phyloP scores from a whole-genome alignment of 2,797 vertebrate genomes.

The Columba guinea region DNA sequence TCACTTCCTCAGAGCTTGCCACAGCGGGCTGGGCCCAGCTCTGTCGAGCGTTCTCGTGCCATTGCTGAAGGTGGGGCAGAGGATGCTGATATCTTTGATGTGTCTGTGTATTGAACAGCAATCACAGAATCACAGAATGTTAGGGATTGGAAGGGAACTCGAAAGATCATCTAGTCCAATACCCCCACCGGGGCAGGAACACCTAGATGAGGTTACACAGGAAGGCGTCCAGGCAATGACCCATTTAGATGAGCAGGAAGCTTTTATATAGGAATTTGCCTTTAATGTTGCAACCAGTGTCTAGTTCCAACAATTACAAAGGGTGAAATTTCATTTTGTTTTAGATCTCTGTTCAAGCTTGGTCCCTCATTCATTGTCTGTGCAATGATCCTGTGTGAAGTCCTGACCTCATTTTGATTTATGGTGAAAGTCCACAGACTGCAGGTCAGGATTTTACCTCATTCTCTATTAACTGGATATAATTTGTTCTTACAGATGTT shows the following conservation, averaged over 20 bases:
- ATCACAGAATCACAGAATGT: too few relatives aligned
- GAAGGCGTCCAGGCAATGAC: not conserved
- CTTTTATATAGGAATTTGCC: not conserved
- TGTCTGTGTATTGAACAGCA: not conserved
- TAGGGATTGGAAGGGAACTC: too few relatives aligned
- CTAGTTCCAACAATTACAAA: not conserved
- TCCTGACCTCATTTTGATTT: not conserved
- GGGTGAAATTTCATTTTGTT: not conserved
- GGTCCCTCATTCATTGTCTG: not conserved
- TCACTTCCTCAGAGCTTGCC: slow-evolving; percentile 5
- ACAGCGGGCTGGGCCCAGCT: not conserved
- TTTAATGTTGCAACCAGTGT: not conserved
- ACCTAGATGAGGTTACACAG: too few relatives aligned
- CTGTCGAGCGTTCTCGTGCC: not conserved
- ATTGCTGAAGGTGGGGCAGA: not conserved
- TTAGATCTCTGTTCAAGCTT: slow-evolving; percentile 3
- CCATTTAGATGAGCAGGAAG: not conserved
- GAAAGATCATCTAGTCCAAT: too few relatives aligned
- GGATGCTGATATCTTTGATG: slow-evolving; percentile 17
- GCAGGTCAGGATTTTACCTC: not conserved
- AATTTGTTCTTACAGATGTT: not conserved
- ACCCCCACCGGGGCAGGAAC: too few relatives aligned
- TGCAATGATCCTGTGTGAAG: not conserved
- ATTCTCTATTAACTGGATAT: not conserved
- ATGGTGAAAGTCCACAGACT: not conserved